Percentiles rank a stretch among this genome's conserved stretches.
Evolutionary conservation across 2,113 vertebrate genomes (phyloP).

Genomic region (Oncorhynchus kisutch): DNA sequence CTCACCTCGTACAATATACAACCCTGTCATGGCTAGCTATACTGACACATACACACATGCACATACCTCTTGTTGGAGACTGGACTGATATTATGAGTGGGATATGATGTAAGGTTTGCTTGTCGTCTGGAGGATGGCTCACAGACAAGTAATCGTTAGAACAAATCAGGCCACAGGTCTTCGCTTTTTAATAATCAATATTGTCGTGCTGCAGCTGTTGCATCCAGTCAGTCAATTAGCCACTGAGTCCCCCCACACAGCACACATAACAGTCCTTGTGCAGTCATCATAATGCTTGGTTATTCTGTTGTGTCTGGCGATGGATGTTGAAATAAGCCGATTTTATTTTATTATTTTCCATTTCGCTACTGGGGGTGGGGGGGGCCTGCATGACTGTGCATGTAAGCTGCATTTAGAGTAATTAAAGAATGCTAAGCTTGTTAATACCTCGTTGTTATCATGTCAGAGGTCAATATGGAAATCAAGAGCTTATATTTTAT

Average conservation of each 20-base stretch:
- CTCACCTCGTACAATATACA: not conserved
- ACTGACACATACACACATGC: too few species aligned
- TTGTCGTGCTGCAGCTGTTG: slow-evolving; percentile 42
- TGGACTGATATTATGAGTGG: too few species aligned
- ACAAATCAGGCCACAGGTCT: slow-evolving; percentile 35
- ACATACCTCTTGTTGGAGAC: too few species aligned
- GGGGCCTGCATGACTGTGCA: slow-evolving; percentile 28
- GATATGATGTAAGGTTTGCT: not conserved
- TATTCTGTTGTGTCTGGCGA: slow-evolving; percentile 25
- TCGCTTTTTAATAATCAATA: slow-evolving; percentile 56
- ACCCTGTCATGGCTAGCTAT: too few species aligned
- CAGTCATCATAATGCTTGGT: slow-evolving; percentile 47
- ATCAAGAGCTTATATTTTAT: slow-evolving; percentile 27
- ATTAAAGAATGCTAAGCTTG: slow-evolving; percentile 73
- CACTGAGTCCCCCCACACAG: slow-evolving; percentile 28
- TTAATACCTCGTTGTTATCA: slow-evolving; percentile 53
- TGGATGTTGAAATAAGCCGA: slow-evolving; percentile 67
- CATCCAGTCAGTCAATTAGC: slow-evolving; percentile 56
- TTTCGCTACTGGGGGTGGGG: slow-evolving; percentile 23
- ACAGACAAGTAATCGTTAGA: slow-evolving; percentile 14
- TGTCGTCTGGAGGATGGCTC: not conserved
- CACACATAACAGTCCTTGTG: too few species aligned
- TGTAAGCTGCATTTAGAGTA: slow-evolving; percentile 76
- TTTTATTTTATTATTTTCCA: slow-evolving; percentile 37
- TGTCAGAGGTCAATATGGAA: slow-evolving; percentile 55